These are phyloP conservation scores for Gonatopus flavifemur DNA, from an alignment of 1,140 invertebrate genomes.

Conservation along the genomic window DNA sequence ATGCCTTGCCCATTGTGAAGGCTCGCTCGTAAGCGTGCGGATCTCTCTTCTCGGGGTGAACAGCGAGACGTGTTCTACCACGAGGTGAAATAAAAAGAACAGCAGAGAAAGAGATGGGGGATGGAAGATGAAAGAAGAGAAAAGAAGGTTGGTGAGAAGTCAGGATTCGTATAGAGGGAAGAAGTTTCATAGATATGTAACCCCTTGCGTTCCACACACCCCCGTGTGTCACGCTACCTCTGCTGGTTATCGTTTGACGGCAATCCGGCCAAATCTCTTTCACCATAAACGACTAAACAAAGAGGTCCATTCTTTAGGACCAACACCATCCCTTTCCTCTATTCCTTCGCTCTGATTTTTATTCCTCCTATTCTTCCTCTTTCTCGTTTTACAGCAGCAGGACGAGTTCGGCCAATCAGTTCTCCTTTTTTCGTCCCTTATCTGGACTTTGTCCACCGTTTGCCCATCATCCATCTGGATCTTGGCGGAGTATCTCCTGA, in stretches of 20 bases:
- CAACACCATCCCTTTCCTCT: conserved; percentile 9
- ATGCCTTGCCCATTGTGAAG: conserved; percentile 47
- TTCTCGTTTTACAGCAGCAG: not conserved
- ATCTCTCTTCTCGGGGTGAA: conserved; percentile 30
- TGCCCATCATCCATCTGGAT: conserved; percentile 56
- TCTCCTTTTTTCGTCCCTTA: conserved; percentile 35
- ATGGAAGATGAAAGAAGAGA: conserved; percentile 6
- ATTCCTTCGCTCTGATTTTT: not conserved
- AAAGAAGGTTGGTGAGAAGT: conserved; percentile 5
- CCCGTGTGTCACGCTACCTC: conserved; percentile 19
- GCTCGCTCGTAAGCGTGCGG: conserved; percentile 40
- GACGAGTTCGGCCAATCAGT: conserved; percentile 7
- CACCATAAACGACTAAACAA: conserved; percentile 61
- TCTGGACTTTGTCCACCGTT: conserved; percentile 52
- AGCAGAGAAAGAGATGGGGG: not conserved
- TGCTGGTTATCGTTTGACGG: conserved; percentile 47
- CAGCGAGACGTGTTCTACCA: not conserved
- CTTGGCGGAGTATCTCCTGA: conserved; percentile 26
- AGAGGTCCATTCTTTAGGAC: conserved; percentile 56
- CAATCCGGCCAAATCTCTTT: conserved; percentile 58
- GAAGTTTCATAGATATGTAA: conserved; percentile 6
- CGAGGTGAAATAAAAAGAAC: no score
- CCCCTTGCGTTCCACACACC: conserved; percentile 9
- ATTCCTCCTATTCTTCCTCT: not conserved
- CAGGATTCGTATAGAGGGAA: not conserved